Base-by-base conservation (phyloP, 2,797 vertebrate genomes). In the Phrynocephalus vlangalii region DNA sequence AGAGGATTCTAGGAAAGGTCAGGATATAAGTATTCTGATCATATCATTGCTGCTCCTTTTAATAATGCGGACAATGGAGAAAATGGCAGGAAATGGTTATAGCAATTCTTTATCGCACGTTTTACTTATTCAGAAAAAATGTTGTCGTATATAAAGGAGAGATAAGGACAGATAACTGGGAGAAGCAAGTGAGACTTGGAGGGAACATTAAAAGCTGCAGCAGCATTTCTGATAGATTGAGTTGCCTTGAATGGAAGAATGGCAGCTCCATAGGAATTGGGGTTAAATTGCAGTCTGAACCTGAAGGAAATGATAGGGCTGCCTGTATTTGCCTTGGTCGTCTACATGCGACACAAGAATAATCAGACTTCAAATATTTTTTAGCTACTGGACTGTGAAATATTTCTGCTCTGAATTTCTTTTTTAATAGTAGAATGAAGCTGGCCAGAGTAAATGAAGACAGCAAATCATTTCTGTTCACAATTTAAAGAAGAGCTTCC, bases 211-310 rank as follows among this genome's bases (percentile, higher is more conserved):
- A 68, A 20, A 91, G 7, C 44, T 24, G 83, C 83, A 30, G 44
- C 1, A 87, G 85, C 72, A 79, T 86, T 91, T 89, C 52, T 86
- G 78, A 88, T 66, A 87, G 87, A 81, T 68, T 30, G 30, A 77
- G 86, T 86, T 48, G 86, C 78, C 92, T 76, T 79, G 30, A 5
- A 38, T 83, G 85, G 63, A 83, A 60, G 87, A 90, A 73, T 88
- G 52, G 71, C 71, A 60, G 70, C 85, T 91, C 80, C 77, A 50
- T 8, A 86, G 87, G 91, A 90, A 92, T 88, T 86, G 24, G 84
- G 91, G 89, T 94, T 94, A 94, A 90, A 91, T 79, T 85, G 90
- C 70, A 90, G 5, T 3, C 4, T 90, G 92, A 95, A 93, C 91
- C 88, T 86, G 89, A 78, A 87, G 83, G 89, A 87, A 91, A 84